Conservation (phyloP, 1,140 invertebrate species). For the Periplaneta americana region DNA sequence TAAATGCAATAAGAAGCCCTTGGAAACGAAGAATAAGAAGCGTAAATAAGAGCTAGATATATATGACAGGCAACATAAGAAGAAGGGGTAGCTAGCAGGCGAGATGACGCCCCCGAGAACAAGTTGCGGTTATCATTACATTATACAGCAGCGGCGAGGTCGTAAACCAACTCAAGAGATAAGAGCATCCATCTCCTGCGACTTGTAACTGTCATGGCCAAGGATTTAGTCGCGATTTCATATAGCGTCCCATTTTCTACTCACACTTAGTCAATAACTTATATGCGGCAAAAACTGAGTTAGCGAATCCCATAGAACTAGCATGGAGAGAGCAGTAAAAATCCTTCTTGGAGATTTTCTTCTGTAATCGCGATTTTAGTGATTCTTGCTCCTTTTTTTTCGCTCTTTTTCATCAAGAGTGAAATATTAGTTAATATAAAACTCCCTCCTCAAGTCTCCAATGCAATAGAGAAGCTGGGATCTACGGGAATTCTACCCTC, state of each 20-base stretch:
- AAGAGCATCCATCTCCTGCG: neutral
- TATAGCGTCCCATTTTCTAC: neutral
- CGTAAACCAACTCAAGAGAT: neutral
- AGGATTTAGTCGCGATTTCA: neutral
- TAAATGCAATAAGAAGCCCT: no score
- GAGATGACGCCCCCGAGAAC: no score
- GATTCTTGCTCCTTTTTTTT: neutral
- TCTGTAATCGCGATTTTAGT: neutral
- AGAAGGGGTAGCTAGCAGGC: no score
- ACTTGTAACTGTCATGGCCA: neutral
- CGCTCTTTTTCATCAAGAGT: neutral
- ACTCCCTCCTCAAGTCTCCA: neutral
- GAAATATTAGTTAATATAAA: neutral
- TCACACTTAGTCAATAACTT: neutral
- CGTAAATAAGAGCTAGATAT: no score
- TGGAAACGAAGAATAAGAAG: no score
- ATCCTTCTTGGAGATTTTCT: neutral
- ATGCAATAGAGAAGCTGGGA: neutral
- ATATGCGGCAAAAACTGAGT: neutral
- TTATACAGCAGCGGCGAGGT: neutral
- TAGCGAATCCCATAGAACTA: neutral
- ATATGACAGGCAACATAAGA: no score
- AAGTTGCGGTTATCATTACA: neutral
- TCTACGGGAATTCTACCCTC: neutral
- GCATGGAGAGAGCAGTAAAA: neutral